Conservation (phyloP, 2,113 vertebrate genomes). For the Pipra filicauda region DNA sequence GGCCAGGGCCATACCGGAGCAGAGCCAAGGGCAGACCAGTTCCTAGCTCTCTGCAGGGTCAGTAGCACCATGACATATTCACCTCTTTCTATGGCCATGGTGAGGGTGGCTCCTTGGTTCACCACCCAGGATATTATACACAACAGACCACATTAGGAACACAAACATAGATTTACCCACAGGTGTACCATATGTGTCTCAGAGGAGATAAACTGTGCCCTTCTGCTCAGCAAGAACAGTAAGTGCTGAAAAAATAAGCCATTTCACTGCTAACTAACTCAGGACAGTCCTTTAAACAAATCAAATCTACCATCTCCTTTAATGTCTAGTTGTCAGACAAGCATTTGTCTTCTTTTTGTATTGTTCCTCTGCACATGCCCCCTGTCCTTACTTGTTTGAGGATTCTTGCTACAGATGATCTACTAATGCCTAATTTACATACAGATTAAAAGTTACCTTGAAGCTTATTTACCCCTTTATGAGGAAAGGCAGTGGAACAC, state of each 20-base stretch:
- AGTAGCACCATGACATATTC: not conserved
- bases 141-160: not conserved
- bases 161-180: not conserved
- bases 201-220: not conserved
- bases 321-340: slow-evolving; percentile 33
- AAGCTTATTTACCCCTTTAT: slow-evolving; percentile 58
- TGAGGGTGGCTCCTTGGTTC: not conserved
- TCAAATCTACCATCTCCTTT: slow-evolving; percentile 31
- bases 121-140: not conserved
- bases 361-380: slow-evolving; percentile 11
- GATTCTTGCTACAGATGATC: slow-evolving; percentile 47
- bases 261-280: not conserved
- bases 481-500: slow-evolving; percentile 60
- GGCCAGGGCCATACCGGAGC: not conserved
- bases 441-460: slow-evolving; percentile 73
- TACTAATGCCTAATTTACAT: slow-evolving; percentile 69
- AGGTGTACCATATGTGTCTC: not conserved
- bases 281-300: slow-evolving; percentile 19
- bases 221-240: not conserved
- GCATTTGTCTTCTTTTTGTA: slow-evolving; percentile 54
- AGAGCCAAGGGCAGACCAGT: not conserved
- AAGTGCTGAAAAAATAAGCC: not conserved
- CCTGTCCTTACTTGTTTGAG: slow-evolving; percentile 8
- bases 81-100: not conserved
- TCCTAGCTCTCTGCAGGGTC: not conserved